Conservation (phyloP, 2,797 vertebrate genomes). For the Jordanella pulchra region DNA sequence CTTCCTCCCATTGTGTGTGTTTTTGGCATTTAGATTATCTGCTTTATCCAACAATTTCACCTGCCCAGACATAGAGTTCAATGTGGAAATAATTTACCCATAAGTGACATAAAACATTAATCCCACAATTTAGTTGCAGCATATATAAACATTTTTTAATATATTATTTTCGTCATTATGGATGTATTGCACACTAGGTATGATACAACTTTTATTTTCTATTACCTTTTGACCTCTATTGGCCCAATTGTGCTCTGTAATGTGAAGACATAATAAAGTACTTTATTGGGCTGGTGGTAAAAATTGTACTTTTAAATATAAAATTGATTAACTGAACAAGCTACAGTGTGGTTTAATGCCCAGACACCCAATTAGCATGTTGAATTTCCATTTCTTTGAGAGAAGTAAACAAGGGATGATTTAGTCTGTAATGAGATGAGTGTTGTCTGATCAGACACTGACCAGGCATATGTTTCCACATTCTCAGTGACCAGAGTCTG, state of each 20-base stretch:
- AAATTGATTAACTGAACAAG: neutral
- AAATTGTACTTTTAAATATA: neutral
- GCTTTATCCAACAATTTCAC: neutral
- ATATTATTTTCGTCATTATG: no score
- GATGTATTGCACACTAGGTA: no score
- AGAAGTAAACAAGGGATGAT: constrained; percentile 21
- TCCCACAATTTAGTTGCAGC: neutral
- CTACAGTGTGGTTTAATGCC: neutral
- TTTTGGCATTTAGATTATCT: constrained; percentile 2
- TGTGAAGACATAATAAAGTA: neutral
- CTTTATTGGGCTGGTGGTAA: neutral
- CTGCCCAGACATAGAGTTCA: neutral
- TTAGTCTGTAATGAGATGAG: constrained; percentile 16
- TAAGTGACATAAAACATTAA: neutral
- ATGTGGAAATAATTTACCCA: neutral
- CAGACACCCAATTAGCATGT: neutral
- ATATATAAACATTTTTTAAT: no score
- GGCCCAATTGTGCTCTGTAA: no score
- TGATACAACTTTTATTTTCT: no score
- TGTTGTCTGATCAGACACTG: constrained; percentile 29
- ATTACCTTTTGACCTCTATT: no score
- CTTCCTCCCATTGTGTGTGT: constrained; percentile 1
- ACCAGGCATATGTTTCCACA: constrained; percentile 15
- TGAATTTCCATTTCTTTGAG: neutral
- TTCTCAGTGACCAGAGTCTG: constrained; percentile 35